Base-by-base conservation (phyloP, 2,888 invertebrate genomes). In the Eupelmus urozonus region DNA sequence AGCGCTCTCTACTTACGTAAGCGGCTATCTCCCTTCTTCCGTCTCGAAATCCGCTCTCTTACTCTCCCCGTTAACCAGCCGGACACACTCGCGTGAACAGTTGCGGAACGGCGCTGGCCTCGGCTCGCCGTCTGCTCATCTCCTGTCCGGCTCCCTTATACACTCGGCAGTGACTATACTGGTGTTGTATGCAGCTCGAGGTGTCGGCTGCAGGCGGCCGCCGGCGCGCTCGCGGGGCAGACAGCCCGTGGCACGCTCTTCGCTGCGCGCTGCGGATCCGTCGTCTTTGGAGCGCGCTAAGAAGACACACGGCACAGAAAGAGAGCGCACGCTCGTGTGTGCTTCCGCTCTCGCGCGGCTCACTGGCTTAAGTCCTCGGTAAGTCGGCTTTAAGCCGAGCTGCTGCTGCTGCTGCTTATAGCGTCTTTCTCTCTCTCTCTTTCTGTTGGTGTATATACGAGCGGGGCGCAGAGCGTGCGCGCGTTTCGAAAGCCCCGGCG, bases 341-440 rank as follows among this genome's bases (percentile, higher is more conserved):
- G 16, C 29, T 2, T 23, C n/a, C 11, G 59, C 29, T 29, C n/a
- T 60, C 5, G 49, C 16, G 88, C 86, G 88, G 86, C 87, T 86
- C n/a, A 87, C 83, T 85, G 88, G 88, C 88, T 89, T 88, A 88
- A 89, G 87, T 88, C 86, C 85, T 53, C 72, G 72, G 84, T 88
- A 88, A 89, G 88, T 88, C 88, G 85, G 84, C 87, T 18, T 9
- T 29, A 88, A 88, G 88, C 88, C 88, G 84, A 83, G 81, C 85
- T 23, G 18, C 7, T 40, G 66, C 60, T n/a, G 66, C 51, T 13
- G 67, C 51, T 62, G 29, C 18, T 18, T 34, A 34, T 34, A 34
- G n/a, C n/a, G n/a, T n/a, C n/a, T n/a, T n/a, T n/a, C n/a, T n/a
- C n/a, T n/a, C n/a, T n/a, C n/a, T n/a, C 34, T 34, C 34, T 34